A percentile compares a stretch with the other conserved stretches of the same genome.
Conservation (phyloP, 2,888 invertebrate genomes). For the Neria commutata region DNA sequence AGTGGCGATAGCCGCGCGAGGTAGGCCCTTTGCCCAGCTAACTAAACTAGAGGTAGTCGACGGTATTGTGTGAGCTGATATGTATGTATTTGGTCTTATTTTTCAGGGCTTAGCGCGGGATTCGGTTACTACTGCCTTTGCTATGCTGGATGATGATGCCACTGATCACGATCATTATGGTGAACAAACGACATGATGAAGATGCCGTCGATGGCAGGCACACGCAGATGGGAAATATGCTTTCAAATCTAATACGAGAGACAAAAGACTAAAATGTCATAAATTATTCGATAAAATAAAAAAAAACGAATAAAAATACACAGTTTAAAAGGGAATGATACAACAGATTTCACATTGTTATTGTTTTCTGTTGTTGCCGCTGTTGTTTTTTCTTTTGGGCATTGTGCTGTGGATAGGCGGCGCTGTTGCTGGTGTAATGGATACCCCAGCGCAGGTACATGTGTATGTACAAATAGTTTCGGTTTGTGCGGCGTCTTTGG, state of each 20-base stretch:
- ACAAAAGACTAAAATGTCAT: constrained; percentile 57
- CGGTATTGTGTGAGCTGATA: background rate
- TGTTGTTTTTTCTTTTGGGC: background rate
- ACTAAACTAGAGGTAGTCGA: background rate
- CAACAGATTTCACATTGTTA: constrained; percentile 3
- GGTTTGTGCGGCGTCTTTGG: too few species aligned
- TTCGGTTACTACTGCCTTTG: background rate
- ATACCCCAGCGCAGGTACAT: too few species aligned
- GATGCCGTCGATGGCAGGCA: background rate
- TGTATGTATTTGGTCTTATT: background rate
- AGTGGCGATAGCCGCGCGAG: background rate
- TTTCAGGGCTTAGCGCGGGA: background rate
- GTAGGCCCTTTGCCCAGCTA: background rate
- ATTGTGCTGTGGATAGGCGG: too few species aligned
- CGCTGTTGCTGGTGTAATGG: too few species aligned
- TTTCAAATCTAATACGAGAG: constrained; percentile 48
- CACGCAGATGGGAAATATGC: constrained; percentile 13
- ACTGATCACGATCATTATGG: background rate
- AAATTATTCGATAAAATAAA: constrained; percentile 47
- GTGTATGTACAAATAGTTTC: too few species aligned
- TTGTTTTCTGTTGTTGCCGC: background rate
- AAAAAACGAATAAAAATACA: constrained; percentile 11
- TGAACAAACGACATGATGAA: constrained; percentile 17
- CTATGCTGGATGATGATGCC: constrained; percentile 1
- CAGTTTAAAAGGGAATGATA: background rate